phyloP scores from a whole-genome alignment of 2,113 vertebrate genomes.

The Podarcis cretensis region DNA sequence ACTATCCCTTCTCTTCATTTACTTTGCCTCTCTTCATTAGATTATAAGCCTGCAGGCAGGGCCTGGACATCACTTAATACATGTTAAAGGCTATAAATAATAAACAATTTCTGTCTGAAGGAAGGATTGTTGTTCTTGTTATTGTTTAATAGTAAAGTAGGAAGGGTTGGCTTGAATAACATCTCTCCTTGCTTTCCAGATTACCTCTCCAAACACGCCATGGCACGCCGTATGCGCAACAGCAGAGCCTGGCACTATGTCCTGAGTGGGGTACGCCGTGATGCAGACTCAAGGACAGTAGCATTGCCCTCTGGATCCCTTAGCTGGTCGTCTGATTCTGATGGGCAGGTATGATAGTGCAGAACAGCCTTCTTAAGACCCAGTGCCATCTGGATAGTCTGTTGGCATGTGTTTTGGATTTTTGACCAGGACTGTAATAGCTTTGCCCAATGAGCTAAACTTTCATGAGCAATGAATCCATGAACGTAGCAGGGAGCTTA shows the following conservation, averaged over 20 bases:
- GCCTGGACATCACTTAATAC: neutral
- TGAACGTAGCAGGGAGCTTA: neutral
- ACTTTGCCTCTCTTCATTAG: neutral
- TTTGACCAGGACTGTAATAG: neutral
- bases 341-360: constrained; percentile 83
- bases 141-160: neutral
- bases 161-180: neutral
- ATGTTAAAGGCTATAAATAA: neutral
- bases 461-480: neutral
- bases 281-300: constrained; percentile 80
- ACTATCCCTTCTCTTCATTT: neutral
- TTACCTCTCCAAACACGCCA: constrained; percentile 60
- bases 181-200: neutral
- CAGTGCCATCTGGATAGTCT: neutral
- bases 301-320: constrained; percentile 66
- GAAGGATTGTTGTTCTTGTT: neutral
- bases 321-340: constrained; percentile 83
- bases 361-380: neutral
- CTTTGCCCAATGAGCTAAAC: neutral
- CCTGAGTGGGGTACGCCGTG: constrained; percentile 86
- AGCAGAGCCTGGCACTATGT: constrained; percentile 92
- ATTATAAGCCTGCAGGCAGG: neutral
- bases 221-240: constrained; percentile 90
- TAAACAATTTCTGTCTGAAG: neutral
- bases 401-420: neutral